Conservation (phyloP, 2,113 vertebrate genomes). For the Urocynchramus pylzowi region DNA sequence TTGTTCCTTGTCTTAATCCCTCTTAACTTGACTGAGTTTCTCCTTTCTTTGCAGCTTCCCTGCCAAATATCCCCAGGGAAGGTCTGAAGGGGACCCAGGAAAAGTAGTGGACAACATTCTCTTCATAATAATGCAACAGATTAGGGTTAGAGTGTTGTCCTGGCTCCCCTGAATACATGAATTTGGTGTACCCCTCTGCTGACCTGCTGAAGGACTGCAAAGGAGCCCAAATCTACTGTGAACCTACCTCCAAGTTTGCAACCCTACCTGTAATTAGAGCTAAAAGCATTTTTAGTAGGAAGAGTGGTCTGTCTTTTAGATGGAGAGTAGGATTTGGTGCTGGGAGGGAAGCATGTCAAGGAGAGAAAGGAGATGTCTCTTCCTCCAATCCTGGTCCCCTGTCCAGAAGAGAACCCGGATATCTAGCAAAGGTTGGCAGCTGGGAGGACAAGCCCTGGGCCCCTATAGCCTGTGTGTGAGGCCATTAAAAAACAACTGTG, state of each 20-base stretch:
- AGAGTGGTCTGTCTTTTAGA: background rate
- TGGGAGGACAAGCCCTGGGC: background rate
- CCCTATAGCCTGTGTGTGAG: background rate
- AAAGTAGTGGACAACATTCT: background rate
- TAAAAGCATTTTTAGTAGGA: background rate
- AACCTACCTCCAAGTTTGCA: background rate
- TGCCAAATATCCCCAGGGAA: background rate
- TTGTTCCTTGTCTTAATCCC: background rate
- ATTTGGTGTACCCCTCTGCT: background rate
- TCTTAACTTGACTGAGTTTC: background rate
- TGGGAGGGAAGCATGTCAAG: background rate
- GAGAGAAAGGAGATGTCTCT: background rate
- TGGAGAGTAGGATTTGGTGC: background rate
- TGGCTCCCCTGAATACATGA: background rate
- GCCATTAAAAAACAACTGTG: slow-evolving; percentile 1
- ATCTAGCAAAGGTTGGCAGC: background rate
- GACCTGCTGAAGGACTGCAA: background rate
- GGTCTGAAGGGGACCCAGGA: background rate
- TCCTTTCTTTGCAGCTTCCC: background rate
- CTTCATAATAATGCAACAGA: background rate
- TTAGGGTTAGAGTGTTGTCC: background rate
- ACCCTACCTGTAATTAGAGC: background rate
- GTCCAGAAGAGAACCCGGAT: background rate
- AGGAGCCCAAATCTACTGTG: background rate
- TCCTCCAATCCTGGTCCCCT: background rate